Evolutionary conservation across 2,888 invertebrate genomes (phyloP), one percentile per base, ranked within the genome.

Genomic region (Eucera pruinosa): DNA sequence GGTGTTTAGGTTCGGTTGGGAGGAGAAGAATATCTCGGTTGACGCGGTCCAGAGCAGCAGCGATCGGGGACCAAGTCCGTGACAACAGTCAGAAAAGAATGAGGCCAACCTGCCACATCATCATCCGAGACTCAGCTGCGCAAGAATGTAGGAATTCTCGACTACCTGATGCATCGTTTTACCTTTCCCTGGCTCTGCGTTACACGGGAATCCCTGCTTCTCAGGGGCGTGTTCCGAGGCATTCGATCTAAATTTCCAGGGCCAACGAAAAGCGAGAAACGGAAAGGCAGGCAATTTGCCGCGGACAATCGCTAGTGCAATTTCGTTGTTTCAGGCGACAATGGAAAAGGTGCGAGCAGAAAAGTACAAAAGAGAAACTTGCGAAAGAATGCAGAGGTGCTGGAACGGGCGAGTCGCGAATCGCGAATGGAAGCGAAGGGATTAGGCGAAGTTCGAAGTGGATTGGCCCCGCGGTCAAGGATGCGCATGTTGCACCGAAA

Each of bases 51-150:
- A n/a, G n/a, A n/a, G n/a, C n/a, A n/a, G n/a, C n/a, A n/a, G n/a
- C n/a, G n/a, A n/a, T n/a, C n/a, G n/a, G n/a, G 36, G 7, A 13
- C 33, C 30, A n/a, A n/a, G 41, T 62, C 52, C 36, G n/a, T n/a
- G 33, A 33, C 27, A 27, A 30, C 64, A 27, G 43, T 18, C 48
- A 30, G 18, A 57, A 36, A 54, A 50, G 75, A 87, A 87, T 66
- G 86, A 61, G 87, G 87, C 78, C 85, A 88, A 77, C 69, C 85
- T 78, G 87, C 87, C 80, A 84, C 87, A 84, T 88, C 86, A 87
- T 85, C 83, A 76, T 48, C 45, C 77, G 61, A 74, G 77, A 80
- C 80, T 86, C 84, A 85, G 86, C 87, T 84, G 84, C 65, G 64
- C 71, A 79, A 74, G 83, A 86, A 87, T 85, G 82, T 64, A 77